Base-by-base conservation (phyloP, 1,140 invertebrate genomes). In the Bombus superbus region DNA sequence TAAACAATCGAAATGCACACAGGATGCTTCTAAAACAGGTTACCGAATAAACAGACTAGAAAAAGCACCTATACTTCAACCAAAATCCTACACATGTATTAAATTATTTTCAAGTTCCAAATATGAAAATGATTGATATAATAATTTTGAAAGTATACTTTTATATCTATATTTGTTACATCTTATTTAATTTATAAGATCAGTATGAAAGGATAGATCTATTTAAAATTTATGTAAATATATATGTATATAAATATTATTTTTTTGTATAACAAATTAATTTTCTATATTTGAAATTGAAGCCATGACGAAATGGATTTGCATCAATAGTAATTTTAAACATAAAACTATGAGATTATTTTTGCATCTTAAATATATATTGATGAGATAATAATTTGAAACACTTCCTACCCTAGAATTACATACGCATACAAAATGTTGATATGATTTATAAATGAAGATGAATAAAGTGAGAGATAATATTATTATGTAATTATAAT, bases 1-100 rank as follows among this genome's bases (percentile, higher is more conserved):
- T 28, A n/a, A 44, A 62, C 73, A 40, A 59, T 73, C 10, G 11
- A 73, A 35, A 73, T 81, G 25, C 40, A 73, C 69, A 81, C 22
- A 47, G 69, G 57, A 3, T 81, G 38, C 18, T 81, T 44, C 53
- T 74, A 44, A 73, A 81, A 74, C 22, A 81, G 57, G 53, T 81
- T 72, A 81, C 8, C n/a, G 69, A 81, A 73, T 18, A 22, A 81
- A 38, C n/a, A 81, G 38, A 81, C 57, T 74, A 74, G n/a, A 25
- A 74, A 42, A 40, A 62, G 53, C 80, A 81, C 53, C 69, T 22
- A 81, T 74, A 64, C 35, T 22, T 40, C 2, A 44, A 74, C 35
- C n/a, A 53, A 47, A 47, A 38, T 38, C 1, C 8, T 47, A 40
- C 8, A 75, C 5, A n/a, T 18, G 6, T 53, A 22, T 28, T 75